A percentile compares a stretch with the other conserved stretches of the same genome.
Conservation (phyloP, 2,888 invertebrate species). For the Amblyteles armatorius region DNA sequence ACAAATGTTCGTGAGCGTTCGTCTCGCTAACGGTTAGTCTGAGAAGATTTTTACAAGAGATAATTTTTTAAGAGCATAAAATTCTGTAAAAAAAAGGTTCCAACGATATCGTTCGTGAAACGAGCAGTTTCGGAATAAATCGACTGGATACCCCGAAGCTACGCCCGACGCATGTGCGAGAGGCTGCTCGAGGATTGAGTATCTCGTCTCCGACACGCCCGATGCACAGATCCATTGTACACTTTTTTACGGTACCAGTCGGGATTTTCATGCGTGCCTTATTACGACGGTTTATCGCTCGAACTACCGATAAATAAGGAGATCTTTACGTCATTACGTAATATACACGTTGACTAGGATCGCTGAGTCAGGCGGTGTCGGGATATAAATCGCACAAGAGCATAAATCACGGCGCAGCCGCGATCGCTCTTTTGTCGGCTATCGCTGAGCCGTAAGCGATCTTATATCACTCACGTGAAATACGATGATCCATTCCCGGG, state of each 20-base stretch:
- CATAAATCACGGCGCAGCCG: constrained; percentile 30
- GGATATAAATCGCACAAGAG: constrained; percentile 22
- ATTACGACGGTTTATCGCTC: not conserved
- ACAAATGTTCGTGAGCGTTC: too few species aligned
- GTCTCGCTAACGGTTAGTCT: too few species aligned
- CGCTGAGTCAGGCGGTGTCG: not conserved
- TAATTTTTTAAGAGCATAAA: too few species aligned
- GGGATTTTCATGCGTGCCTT: not conserved
- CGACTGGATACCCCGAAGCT: too few species aligned
- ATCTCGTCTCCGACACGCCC: too few species aligned
- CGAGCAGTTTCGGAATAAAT: too few species aligned
- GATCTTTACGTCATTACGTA: constrained; percentile 10
- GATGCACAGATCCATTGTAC: not conserved
- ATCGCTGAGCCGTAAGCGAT: constrained; percentile 19
- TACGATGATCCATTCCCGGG: constrained; percentile 26
- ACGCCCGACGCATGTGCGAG: too few species aligned
- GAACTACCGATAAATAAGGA: not conserved
- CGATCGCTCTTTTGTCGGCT: constrained; percentile 24
- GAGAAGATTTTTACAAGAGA: too few species aligned
- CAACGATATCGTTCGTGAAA: too few species aligned
- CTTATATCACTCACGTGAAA: constrained; percentile 37
- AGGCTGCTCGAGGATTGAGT: too few species aligned
- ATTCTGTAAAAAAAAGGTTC: too few species aligned
- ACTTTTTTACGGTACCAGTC: not conserved
- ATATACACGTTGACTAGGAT: constrained; percentile 8